Percentiles rank a stretch among this genome's conserved stretches.
Evolutionary conservation across 2,888 invertebrate species (phyloP).

Genomic region (Oxyscelio sp.): DNA sequence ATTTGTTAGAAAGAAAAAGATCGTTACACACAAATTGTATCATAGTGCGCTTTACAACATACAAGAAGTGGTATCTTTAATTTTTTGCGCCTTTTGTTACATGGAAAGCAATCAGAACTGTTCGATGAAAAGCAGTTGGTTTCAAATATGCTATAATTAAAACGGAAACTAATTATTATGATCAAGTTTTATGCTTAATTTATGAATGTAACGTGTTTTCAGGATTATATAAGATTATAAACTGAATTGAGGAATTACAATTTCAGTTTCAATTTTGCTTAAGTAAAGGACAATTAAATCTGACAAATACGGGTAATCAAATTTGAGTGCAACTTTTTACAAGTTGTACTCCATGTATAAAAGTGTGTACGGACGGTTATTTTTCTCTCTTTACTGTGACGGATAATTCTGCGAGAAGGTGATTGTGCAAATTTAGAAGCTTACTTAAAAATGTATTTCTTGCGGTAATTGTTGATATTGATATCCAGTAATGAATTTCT

Average conservation of each 20-base stretch:
- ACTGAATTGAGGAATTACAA: neutral
- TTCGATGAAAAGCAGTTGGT: slow-evolving; percentile 2
- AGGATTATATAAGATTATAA: neutral
- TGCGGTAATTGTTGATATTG: slow-evolving; percentile 8
- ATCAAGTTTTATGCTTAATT: slow-evolving; percentile 35
- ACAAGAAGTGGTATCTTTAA: neutral
- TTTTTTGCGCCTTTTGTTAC: slow-evolving; percentile 13
- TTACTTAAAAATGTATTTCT: neutral
- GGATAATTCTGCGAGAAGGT: too few species aligned
- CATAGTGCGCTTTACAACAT: neutral
- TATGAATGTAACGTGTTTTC: slow-evolving; percentile 1
- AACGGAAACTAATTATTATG: slow-evolving; percentile 22
- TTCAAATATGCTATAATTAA: slow-evolving; percentile 15
- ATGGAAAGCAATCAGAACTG: slow-evolving; percentile 3
- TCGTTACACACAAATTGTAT: slow-evolving; percentile 28
- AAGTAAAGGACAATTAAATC: neutral
- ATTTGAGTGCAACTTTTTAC: neutral
- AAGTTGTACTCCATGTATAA: neutral
- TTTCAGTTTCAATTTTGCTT: neutral
- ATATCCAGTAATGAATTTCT: too few species aligned
- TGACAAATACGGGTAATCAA: neutral
- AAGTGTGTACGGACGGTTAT: neutral
- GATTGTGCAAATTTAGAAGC: neutral
- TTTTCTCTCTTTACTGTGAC: neutral
- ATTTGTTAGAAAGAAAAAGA: too few species aligned